phyloP scores from a whole-genome alignment of 2,113 vertebrate genomes.

The Delphinapterus leucas region DNA sequence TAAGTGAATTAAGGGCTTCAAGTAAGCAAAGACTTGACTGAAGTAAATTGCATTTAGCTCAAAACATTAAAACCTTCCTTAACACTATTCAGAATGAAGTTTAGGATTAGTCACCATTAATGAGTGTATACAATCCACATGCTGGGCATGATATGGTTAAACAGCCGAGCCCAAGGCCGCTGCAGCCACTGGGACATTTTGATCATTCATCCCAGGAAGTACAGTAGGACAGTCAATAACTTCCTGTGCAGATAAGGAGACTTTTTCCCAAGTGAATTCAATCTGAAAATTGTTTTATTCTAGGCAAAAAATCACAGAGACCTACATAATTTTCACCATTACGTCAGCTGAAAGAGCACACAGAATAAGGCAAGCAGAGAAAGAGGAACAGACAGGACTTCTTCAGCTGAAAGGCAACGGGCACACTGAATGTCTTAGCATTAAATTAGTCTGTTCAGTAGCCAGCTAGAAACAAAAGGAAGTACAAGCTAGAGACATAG shows the following conservation, averaged over 20 bases:
- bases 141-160: background rate
- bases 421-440: background rate
- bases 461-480: background rate
- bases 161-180: background rate
- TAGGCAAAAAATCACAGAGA: background rate
- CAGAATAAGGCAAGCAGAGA: background rate
- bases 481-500: background rate
- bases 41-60: background rate
- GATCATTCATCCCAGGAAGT: background rate
- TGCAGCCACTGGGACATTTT: background rate
- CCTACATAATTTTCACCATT: background rate
- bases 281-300: conserved; percentile 36
- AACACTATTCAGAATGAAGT: background rate
- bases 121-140: background rate
- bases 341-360: background rate
- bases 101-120: background rate
- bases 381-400: background rate
- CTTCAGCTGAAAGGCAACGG: background rate
- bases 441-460: background rate
- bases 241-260: background rate
- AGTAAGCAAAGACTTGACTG: background rate
- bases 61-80: background rate
- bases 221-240: background rate
- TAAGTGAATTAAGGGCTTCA: background rate
- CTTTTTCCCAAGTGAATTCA: conserved; percentile 37